These are phyloP conservation scores for Anthophora plumipes DNA, from an alignment of 2,888 invertebrate species.

Conservation along the genomic window DNA sequence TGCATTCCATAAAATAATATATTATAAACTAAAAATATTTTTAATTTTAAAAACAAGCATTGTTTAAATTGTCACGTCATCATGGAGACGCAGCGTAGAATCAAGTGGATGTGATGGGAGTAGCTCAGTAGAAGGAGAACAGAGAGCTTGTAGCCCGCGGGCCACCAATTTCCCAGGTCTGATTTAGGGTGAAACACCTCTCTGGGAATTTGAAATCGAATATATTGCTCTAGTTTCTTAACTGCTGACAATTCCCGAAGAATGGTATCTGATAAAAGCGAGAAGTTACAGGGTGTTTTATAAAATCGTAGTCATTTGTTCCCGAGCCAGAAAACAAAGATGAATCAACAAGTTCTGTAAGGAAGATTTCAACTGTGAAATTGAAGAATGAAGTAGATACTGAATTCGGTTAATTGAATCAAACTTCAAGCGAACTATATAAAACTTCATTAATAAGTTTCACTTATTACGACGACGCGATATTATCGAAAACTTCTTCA, in stretches of 20 bases:
- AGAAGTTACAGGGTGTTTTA: neutral
- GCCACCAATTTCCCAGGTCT: too few species aligned
- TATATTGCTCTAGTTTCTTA: constrained; percentile 18
- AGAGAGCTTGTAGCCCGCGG: too few species aligned
- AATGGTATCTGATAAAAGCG: neutral
- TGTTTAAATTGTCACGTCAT: too few species aligned
- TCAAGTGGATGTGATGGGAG: too few species aligned
- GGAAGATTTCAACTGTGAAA: neutral
- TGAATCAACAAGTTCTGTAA: neutral
- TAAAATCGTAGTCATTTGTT: neutral
- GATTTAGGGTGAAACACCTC: neutral
- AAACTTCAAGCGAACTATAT: neutral
- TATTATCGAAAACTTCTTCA: neutral
- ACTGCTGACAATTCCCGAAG: neutral
- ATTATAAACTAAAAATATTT: too few species aligned
- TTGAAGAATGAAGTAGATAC: neutral
- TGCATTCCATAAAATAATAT: too few species aligned
- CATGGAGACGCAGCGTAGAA: too few species aligned
- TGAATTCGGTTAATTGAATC: neutral
- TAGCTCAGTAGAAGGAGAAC: too few species aligned
- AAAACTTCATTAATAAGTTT: neutral
- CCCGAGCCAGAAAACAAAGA: neutral
- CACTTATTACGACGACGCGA: too few species aligned
- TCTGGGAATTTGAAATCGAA: constrained; percentile 1
- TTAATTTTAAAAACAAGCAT: too few species aligned